Evolutionary conservation across 2,113 vertebrate genomes (phyloP).

Genomic region (Sinocyclocheilus rhinocerous): DNA sequence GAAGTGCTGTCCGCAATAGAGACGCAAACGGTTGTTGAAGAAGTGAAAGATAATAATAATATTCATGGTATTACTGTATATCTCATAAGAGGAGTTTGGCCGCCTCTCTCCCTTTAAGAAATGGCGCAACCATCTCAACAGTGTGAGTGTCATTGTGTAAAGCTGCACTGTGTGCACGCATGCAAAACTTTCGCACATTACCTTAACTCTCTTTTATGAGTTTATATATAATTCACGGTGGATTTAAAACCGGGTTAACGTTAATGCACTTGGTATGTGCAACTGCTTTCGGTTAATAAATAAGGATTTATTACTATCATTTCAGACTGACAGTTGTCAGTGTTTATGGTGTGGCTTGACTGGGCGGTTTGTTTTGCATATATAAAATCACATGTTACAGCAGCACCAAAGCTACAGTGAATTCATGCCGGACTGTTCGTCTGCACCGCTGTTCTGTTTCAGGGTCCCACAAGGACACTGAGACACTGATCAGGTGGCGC

Average conservation of each 20-base stretch:
- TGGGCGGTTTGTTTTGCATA: background rate
- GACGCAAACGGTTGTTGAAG: background rate
- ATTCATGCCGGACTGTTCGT: background rate
- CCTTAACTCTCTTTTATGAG: background rate
- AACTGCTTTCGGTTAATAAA: background rate
- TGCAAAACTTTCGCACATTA: conserved; percentile 11
- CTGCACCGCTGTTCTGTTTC: background rate
- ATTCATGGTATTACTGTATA: background rate
- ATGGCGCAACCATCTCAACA: conserved; percentile 22
- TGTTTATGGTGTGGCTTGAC: background rate
- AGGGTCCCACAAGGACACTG: conserved; percentile 37
- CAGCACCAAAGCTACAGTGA: background rate
- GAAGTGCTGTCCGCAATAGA: background rate
- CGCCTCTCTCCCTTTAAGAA: background rate
- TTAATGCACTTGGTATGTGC: background rate
- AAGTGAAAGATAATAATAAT: conserved; percentile 12
- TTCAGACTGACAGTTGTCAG: background rate
- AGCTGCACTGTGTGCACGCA: background rate
- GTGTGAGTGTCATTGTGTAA: conserved; percentile 7
- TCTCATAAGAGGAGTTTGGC: background rate
- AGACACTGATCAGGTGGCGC: conserved; percentile 35
- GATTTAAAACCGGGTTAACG: background rate
- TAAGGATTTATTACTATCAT: background rate
- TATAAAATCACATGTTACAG: background rate
- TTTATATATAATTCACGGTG: no score